Base-by-base conservation (phyloP, 2,888 invertebrate species). In the Aphidoletes aphidimyza region DNA sequence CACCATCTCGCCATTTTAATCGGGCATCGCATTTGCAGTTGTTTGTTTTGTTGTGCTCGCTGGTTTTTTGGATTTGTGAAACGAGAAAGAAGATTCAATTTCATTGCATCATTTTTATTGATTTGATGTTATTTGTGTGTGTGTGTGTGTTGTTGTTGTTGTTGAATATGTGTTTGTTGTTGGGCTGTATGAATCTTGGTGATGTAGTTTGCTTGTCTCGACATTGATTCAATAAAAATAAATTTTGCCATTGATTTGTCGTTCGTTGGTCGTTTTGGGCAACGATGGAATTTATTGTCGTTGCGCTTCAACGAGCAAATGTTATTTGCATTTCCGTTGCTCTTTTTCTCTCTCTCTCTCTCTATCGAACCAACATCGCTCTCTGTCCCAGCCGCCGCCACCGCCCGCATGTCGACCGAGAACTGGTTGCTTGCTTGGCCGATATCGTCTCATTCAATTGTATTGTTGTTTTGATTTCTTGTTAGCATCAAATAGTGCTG, bases 401-500 rank as follows among this genome's bases (percentile, higher is more conserved):
- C 14, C 14, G 9, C 45, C 45, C 14, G 9, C 45, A 11, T 14
- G 9, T 45, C 45, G 14, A 45, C 45, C n/a, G n/a, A n/a, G 9
- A 45, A 11, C 14, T 45, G 2, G 17, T 47, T 47, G 47, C 47
- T 47, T 47, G 45, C 45, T 14, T 26, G 26, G n/a, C 59, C 26
- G 26, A 26, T 22, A 8, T 59, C 5, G 59, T 22, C 6, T 22
- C 5, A 26, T 59, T 49, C 19, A 3, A 54, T 22, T 3, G 54
- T 22, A 22, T 22, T 22, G 5, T 9, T 81, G 37, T 37, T 81
- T 37, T 37, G 1, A 17, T 81, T 81, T 81, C 81, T 81, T n/a
- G 81, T 81, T 81, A 81, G 37, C 81, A 81, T 81, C 81, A 37
- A 81, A 81, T 81, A 81, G 37, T 81, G 37, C 81, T 37, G 81